phyloP scores from a whole-genome alignment of 2,888 invertebrate species.

The Patella caerulea region DNA sequence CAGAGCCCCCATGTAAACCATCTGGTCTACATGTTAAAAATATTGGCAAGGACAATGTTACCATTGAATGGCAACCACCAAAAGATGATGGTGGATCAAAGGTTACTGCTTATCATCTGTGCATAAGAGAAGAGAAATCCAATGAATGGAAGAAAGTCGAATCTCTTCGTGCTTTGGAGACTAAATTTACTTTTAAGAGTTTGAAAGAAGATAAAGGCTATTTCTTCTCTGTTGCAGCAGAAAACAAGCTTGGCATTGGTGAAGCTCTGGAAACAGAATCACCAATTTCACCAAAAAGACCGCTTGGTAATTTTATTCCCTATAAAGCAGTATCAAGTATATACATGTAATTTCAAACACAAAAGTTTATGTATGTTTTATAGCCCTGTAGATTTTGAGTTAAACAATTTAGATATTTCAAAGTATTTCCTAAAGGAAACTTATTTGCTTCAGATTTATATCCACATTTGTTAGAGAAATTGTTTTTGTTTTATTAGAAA shows the following conservation, averaged over 20 bases:
- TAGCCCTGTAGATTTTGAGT: no score
- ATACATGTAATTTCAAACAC: no score
- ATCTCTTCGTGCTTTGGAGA: slow-evolving; percentile 52
- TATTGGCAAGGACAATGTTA: slow-evolving; percentile 58
- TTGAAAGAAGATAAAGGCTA: slow-evolving; percentile 64
- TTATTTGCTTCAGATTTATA: no score
- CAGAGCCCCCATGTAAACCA: slow-evolving; percentile 69
- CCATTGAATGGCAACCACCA: slow-evolving; percentile 65
- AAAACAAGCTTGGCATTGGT: slow-evolving; percentile 63
- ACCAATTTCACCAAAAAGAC: slow-evolving; percentile 51
- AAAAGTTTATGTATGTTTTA: no score
- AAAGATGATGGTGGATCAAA: slow-evolving; percentile 64
- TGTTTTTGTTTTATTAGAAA: slow-evolving; percentile 38
- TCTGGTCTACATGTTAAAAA: slow-evolving; percentile 54
- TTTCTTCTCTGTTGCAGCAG: slow-evolving; percentile 68
- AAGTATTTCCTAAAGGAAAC: no score
- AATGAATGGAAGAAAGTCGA: slow-evolving; percentile 58
- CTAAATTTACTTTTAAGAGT: slow-evolving; percentile 54
- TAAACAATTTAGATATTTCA: no score
- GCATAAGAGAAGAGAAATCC: slow-evolving; percentile 46
- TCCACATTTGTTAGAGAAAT: no score
- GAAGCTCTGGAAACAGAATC: slow-evolving; percentile 53
- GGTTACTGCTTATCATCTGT: slow-evolving; percentile 58
- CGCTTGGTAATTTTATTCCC: slow-evolving; percentile 38
- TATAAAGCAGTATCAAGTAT: no score